Conservation (phyloP, 2,888 invertebrate genomes). For the Tyria jacobaeae region DNA sequence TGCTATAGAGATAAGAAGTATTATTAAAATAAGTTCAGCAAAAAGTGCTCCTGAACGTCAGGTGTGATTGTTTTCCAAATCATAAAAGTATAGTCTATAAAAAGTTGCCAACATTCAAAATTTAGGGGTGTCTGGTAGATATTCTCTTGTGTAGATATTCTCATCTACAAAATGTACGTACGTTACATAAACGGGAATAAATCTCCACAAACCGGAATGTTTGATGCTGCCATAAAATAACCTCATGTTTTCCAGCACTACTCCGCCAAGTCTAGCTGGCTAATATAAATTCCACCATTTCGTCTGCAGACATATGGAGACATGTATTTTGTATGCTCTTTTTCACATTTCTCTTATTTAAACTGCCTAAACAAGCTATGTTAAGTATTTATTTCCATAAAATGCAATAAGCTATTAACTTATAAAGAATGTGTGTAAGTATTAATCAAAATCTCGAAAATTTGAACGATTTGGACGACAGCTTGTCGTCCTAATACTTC, state of each 20-base stretch:
- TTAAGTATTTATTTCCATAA: too few species aligned
- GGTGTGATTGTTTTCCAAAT: too few species aligned
- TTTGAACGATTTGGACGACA: too few species aligned
- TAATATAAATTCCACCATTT: conserved; percentile 33
- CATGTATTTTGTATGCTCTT: conserved; percentile 6
- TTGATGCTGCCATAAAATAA: conserved; percentile 58
- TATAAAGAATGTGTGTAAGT: too few species aligned
- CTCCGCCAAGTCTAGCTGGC: conserved; percentile 16
- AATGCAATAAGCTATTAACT: too few species aligned
- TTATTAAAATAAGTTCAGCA: too few species aligned
- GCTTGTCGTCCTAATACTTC: too few species aligned
- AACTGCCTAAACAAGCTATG: too few species aligned
- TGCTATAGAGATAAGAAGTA: too few species aligned
- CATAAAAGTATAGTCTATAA: too few species aligned
- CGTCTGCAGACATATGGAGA: conserved; percentile 19
- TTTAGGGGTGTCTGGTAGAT: not conserved
- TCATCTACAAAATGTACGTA: conserved; percentile 9
- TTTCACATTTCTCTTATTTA: not conserved
- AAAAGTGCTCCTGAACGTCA: too few species aligned
- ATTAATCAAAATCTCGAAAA: too few species aligned
- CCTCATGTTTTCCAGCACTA: conserved; percentile 47
- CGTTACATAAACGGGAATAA: conserved; percentile 45
- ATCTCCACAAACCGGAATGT: conserved; percentile 50
- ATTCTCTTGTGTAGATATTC: not conserved
- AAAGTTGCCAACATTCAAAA: not conserved